phyloP scores from a whole-genome alignment of 1,140 invertebrate genomes.

The Drosophila arawakana region DNA sequence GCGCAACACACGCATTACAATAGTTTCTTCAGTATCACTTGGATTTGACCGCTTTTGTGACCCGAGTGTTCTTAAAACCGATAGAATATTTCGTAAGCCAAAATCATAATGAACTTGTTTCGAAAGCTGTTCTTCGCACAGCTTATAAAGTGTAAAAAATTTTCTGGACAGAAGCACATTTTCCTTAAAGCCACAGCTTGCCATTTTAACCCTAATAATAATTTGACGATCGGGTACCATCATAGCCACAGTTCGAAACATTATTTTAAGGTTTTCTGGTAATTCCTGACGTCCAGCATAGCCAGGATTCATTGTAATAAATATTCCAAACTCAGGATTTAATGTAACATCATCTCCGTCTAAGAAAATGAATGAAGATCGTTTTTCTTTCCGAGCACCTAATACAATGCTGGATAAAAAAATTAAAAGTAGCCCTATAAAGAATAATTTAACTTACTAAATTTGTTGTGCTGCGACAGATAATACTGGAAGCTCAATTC shows the following conservation, averaged over 20 bases:
- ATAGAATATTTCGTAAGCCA: slow-evolving; percentile 95
- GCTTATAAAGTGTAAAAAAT: slow-evolving; percentile 95
- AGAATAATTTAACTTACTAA: slow-evolving; percentile 85
- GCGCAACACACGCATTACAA: slow-evolving; percentile 96
- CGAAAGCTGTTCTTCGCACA: slow-evolving; percentile 97
- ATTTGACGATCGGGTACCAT: slow-evolving; percentile 98
- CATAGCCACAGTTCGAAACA: slow-evolving; percentile 97
- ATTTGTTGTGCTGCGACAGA: slow-evolving; percentile 98
- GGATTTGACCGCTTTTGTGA: slow-evolving; percentile 93
- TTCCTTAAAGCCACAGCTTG: slow-evolving; percentile 96
- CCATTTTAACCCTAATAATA: slow-evolving; percentile 96
- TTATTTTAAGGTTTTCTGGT: slow-evolving; percentile 96
- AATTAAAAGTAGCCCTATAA: no score
- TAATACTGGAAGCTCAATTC: slow-evolving; percentile 95
- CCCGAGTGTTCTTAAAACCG: slow-evolving; percentile 94
- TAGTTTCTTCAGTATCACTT: slow-evolving; percentile 93
- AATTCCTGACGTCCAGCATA: slow-evolving; percentile 91
- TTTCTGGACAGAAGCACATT: slow-evolving; percentile 95
- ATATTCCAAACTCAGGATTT: slow-evolving; percentile 95
- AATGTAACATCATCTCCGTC: slow-evolving; percentile 95
- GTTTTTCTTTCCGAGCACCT: slow-evolving; percentile 90
- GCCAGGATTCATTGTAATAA: slow-evolving; percentile 96
- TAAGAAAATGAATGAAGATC: slow-evolving; percentile 93
- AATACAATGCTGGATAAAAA: slow-evolving; percentile 85
- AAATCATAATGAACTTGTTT: slow-evolving; percentile 98